Conservation (phyloP, 2,113 vertebrate species). For the Macquaria ambigua region DNA sequence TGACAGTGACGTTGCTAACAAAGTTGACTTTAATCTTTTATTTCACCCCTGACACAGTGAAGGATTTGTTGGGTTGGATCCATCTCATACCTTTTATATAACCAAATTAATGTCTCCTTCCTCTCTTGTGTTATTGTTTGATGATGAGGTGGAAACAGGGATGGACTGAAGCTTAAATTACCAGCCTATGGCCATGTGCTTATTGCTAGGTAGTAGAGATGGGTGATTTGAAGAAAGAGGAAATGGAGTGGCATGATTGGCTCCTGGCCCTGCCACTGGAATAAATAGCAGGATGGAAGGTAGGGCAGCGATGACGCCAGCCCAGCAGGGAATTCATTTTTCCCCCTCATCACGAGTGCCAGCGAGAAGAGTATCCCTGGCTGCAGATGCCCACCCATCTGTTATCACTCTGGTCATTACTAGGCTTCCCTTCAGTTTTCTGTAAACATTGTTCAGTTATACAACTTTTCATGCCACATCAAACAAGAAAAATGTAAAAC, state of each 20-base stretch:
- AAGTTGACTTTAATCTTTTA: slow-evolving; percentile 12
- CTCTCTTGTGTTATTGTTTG: slow-evolving; percentile 9
- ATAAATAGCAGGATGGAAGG: slow-evolving; percentile 62
- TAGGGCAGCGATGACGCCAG: slow-evolving; percentile 37
- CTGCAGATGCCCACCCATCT: slow-evolving; percentile 74
- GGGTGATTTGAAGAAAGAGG: slow-evolving; percentile 30
- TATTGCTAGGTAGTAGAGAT: slow-evolving; percentile 11
- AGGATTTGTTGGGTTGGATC: slow-evolving; percentile 6
- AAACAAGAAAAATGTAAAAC: neutral
- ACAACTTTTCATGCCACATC: slow-evolving; percentile 27
- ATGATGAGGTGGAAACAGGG: slow-evolving; percentile 16
- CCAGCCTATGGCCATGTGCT: slow-evolving; percentile 17
- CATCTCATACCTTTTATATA: slow-evolving; percentile 23
- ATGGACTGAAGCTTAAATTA: slow-evolving; percentile 34
- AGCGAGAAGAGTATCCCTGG: slow-evolving; percentile 48
- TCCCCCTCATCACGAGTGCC: slow-evolving; percentile 17
- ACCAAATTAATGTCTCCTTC: slow-evolving; percentile 6
- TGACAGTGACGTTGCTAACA: slow-evolving; percentile 18
- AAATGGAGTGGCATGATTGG: slow-evolving; percentile 45
- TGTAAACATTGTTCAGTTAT: slow-evolving; percentile 33
- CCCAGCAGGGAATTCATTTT: slow-evolving; percentile 50
- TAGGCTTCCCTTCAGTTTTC: slow-evolving; percentile 56
- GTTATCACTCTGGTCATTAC: slow-evolving; percentile 44
- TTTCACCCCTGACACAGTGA: neutral
- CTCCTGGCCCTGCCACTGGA: slow-evolving; percentile 61